Conservation (phyloP, 2,888 invertebrate species). For the Ephialtes manifestator region DNA sequence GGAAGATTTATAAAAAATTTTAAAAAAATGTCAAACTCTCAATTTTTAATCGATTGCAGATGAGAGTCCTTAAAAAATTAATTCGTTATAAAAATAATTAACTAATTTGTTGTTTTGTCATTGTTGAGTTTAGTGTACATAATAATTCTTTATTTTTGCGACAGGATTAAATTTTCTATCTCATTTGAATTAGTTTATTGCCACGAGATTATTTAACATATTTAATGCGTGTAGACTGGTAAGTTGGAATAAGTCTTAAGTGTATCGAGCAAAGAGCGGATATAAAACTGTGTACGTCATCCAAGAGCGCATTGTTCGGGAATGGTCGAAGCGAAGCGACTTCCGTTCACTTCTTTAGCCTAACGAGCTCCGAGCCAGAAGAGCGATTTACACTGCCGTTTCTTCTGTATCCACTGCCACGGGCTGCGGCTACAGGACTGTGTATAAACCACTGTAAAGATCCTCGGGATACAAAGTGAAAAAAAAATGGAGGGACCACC, state of each 20-base stretch:
- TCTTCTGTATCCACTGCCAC: not conserved
- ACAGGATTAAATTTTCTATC: not conserved
- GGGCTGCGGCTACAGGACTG: constrained; percentile 9
- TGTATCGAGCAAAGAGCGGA: constrained; percentile 32
- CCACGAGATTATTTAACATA: not conserved
- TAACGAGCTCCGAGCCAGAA: constrained; percentile 54
- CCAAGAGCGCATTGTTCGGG: constrained; percentile 52
- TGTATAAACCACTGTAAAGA: constrained; percentile 16
- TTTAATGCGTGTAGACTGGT: not conserved
- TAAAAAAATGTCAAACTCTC: too few species aligned
- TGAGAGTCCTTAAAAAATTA: too few species aligned
- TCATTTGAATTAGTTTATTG: not conserved
- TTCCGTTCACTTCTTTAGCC: constrained; percentile 60
- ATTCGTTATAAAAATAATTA: too few species aligned
- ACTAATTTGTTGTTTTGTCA: not conserved
- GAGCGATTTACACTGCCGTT: constrained; percentile 37
- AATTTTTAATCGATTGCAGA: too few species aligned
- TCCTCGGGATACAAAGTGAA: constrained; percentile 34
- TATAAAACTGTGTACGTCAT: constrained; percentile 51
- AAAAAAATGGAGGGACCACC: constrained; percentile 56
- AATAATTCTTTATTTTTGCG: not conserved
- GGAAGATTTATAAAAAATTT: too few species aligned
- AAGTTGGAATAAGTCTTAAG: not conserved
- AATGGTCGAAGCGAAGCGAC: constrained; percentile 57
- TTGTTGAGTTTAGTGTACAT: not conserved